Evolutionary conservation across 2,888 invertebrate genomes (phyloP).

Genomic region (Stenurella melanura): DNA sequence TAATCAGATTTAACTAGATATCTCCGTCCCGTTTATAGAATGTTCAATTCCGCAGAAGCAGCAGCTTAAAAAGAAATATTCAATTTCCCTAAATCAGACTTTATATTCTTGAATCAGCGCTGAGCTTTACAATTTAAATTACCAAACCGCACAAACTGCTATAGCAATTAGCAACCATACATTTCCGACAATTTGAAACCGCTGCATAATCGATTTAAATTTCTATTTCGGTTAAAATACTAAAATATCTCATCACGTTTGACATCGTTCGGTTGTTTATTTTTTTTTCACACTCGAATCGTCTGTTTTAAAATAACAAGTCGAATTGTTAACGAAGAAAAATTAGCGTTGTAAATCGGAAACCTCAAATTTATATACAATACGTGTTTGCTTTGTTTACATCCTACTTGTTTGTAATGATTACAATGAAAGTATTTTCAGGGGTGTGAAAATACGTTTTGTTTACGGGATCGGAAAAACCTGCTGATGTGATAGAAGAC

Average conservation of each 20-base stretch:
- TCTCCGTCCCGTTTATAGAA: conserved; percentile 4
- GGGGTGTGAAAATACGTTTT: not conserved
- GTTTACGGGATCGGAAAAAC: not conserved
- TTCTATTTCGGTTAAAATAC: conserved; percentile 9
- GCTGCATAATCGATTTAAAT: conserved; percentile 20
- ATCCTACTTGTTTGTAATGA: conserved; percentile 1
- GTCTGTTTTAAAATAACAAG: conserved; percentile 8
- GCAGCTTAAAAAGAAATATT: conserved; percentile 46
- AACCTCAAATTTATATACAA: not conserved
- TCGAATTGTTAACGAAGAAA: conserved; percentile 16
- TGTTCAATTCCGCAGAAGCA: conserved; percentile 12
- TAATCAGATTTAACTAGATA: conserved; percentile 24
- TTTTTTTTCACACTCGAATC: not conserved
- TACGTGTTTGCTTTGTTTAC: conserved; percentile 6
- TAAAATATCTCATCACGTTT: conserved; percentile 12
- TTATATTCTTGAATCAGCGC: conserved; percentile 45
- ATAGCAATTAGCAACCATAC: conserved; percentile 47
- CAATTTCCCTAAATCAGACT: conserved; percentile 50
- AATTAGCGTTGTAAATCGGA: conserved; percentile 12
- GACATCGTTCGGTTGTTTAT: not conserved
- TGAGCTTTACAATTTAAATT: conserved; percentile 54
- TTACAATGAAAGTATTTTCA: not conserved
- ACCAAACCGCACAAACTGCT: conserved; percentile 49
- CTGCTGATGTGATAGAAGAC: not conserved
- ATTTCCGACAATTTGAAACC: conserved; percentile 18